Evolutionary conservation across 2,113 vertebrate species (phyloP), one percentile per base, ranked within the genome.

Genomic region (Hirundichthys speculiger): DNA sequence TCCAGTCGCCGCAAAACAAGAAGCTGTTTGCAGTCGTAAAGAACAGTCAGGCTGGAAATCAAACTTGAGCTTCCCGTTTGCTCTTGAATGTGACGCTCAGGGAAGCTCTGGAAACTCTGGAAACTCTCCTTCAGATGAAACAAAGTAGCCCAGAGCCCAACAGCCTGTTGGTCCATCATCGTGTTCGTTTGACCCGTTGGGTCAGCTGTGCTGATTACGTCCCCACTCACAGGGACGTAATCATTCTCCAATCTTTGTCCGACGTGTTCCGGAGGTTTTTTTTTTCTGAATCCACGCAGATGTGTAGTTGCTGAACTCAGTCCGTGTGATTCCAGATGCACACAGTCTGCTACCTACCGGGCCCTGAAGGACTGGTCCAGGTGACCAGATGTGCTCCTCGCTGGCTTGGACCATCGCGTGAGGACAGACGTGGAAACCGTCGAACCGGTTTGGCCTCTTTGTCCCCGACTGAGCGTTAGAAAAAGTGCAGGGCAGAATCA

Each of bases 81-180:
- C 30, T 47, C 25, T 11, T 21, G 1, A 56, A 67, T 65, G 39
- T 25, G 12, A 0, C 62, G n/a, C 22, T 16, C 27, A 46, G 41
- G 7, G 55, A 51, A 51, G 22, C 4, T 24, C 19, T 19, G 45
- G 45, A 15, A 69, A 18, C 54, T 45, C 15, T 27, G 7, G 64
- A 43, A n/a, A n/a, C 21, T 39, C 14, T n/a, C 24, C 12, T 66
- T 61, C 51, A 57, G 47, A 79, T 79, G 20, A 77, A 82, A 49
- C 13, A 70, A 67, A 71, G 62, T 39, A 21, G 42, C 46, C 25
- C 52, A n/a, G n/a, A n/a, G n/a, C 52, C 68, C 62, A 66, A 57
- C 55, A 55, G 49, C 64, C 53, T 79, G 20, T 62, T 21, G n/a
- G 27, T n/a, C n/a, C n/a, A n/a, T n/a, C n/a, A n/a, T n/a, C n/a